Percentiles rank a stretch among this genome's conserved stretches.
These are phyloP conservation scores for Mycteria americana DNA, from an alignment of 2,797 vertebrate species.

Conservation along the genomic window DNA sequence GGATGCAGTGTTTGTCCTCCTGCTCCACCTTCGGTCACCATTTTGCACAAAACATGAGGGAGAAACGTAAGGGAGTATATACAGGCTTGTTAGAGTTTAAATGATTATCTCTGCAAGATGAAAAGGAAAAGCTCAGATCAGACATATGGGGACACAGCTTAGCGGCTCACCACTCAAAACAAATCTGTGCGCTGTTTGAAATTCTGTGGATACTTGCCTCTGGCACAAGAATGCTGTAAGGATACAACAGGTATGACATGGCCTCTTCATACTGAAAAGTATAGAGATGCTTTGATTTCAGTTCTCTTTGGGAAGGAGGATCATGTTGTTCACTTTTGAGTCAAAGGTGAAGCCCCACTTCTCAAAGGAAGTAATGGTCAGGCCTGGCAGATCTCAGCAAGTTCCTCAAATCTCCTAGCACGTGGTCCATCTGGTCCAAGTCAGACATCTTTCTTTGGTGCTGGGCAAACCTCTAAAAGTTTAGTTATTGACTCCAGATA, in stretches of 20 bases:
- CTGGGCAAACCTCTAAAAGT: not conserved
- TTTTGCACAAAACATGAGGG: not conserved
- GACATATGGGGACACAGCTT: not conserved
- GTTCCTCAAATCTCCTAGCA: not conserved
- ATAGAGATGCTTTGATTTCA: not conserved
- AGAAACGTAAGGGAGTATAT: not conserved
- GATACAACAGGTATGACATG: not conserved
- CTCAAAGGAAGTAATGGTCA: not conserved
- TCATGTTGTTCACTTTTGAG: not conserved
- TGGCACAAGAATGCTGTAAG: not conserved
- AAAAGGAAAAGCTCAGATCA: not conserved
- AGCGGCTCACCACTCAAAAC: not conserved
- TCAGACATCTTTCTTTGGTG: not conserved
- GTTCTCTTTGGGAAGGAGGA: constrained; percentile 18
- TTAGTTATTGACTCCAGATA: not conserved
- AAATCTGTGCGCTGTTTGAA: not conserved
- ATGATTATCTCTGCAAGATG: not conserved
- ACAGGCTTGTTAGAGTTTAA: not conserved
- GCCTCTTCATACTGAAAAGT: not conserved
- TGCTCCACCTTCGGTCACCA: not conserved
- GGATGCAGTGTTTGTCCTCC: not conserved
- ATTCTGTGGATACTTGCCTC: not conserved
- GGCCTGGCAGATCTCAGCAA: not conserved
- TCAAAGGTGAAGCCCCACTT: not conserved
- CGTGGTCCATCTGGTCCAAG: not conserved